Evolutionary conservation across 2,113 vertebrate genomes (phyloP).

Genomic region (Echinops telfairi): DNA sequence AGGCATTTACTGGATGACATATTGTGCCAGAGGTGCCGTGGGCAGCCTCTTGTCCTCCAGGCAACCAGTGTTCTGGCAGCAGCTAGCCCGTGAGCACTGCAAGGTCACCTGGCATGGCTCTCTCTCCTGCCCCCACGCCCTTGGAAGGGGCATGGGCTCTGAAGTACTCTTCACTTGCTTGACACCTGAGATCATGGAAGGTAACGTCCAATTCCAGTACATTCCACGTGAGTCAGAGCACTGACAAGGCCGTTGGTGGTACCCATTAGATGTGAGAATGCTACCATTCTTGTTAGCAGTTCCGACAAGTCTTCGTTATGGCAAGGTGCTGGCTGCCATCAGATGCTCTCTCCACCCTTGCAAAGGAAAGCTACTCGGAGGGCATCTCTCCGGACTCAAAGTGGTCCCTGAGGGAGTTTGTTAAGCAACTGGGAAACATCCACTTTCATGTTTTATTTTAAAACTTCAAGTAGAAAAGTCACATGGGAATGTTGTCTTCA

Average conservation of each 20-base stretch:
- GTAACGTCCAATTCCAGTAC: neutral
- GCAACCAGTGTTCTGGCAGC: conserved; percentile 55
- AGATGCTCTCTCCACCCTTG: neutral
- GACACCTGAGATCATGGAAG: conserved; percentile 49
- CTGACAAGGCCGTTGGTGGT: neutral
- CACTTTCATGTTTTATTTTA: conserved; percentile 28
- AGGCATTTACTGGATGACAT: conserved; percentile 29
- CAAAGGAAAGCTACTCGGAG: neutral
- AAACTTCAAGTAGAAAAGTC: conserved; percentile 37
- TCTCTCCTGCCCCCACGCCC: neutral
- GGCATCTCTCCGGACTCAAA: neutral
- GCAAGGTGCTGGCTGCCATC: neutral
- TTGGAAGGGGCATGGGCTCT: neutral
- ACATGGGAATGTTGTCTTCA: neutral
- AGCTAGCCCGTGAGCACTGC: conserved; percentile 15
- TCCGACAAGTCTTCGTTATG: neutral
- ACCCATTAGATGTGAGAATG: neutral
- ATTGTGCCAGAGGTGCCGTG: conserved; percentile 52
- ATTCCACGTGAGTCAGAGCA: neutral
- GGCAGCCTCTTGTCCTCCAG: conserved; percentile 27
- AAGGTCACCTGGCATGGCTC: conserved; percentile 7
- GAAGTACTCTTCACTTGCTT: conserved; percentile 44
- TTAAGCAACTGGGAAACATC: conserved; percentile 1
- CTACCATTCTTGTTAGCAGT: too few relatives aligned
- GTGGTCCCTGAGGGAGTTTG: neutral